Evolutionary conservation across 2,113 vertebrate genomes (phyloP).

Genomic region (Oryctolagus cuniculus): DNA sequence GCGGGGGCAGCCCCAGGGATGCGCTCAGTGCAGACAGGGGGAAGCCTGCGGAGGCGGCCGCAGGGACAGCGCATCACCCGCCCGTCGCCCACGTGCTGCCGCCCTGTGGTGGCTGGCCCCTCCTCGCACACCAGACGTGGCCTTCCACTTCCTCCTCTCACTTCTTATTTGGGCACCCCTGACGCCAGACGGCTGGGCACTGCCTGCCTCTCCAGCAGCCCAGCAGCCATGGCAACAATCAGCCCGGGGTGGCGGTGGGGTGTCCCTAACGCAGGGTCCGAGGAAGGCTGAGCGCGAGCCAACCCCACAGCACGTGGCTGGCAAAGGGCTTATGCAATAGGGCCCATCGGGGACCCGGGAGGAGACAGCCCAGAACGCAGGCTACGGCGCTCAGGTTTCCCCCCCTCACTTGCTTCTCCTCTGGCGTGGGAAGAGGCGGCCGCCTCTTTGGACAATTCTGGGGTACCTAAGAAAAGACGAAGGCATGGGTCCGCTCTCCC

Average conservation of each 20-base stretch:
- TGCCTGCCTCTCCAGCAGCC: slow-evolving; percentile 19
- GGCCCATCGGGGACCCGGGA: background rate
- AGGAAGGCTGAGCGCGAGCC: background rate
- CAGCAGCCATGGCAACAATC: slow-evolving; percentile 38
- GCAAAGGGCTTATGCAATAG: background rate
- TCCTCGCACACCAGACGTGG: slow-evolving; percentile 25
- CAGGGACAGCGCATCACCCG: background rate
- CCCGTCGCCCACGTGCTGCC: background rate
- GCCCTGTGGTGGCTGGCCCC: slow-evolving; percentile 32
- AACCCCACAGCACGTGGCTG: background rate
- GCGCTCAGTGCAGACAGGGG: no score
- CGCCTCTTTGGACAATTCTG: background rate
- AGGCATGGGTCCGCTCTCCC: background rate
- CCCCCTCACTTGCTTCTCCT: background rate
- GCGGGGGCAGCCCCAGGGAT: no score
- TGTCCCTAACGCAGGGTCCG: slow-evolving; percentile 19
- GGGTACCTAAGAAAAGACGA: background rate
- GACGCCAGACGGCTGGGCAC: slow-evolving; percentile 62
- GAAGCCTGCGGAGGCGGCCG: background rate
- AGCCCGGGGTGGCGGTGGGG: background rate
- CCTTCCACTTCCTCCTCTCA: slow-evolving; percentile 71
- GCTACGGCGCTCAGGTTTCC: background rate
- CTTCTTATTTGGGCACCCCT: slow-evolving; percentile 70
- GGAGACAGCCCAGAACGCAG: background rate
- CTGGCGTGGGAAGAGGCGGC: background rate